Percentiles rank a stretch among this genome's conserved stretches.
phyloP scores from a whole-genome alignment of 2,113 vertebrate genomes.

The human region DNA sequence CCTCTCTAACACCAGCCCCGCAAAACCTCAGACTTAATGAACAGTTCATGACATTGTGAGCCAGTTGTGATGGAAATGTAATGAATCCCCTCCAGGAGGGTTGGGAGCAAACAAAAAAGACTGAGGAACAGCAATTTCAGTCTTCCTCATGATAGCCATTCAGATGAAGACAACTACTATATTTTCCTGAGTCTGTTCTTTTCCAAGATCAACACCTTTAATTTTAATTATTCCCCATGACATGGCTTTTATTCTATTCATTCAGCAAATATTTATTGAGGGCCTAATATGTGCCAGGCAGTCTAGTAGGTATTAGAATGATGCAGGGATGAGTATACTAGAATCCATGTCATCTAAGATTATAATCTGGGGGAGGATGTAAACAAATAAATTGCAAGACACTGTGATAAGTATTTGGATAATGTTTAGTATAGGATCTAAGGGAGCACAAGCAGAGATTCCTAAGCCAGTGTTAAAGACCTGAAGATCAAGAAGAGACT shows the following conservation, averaged over 20 bases:
- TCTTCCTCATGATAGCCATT: not conserved
- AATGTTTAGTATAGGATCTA: not conserved
- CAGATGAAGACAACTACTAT: not conserved
- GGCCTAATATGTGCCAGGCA: not conserved
- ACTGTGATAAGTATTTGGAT: not conserved
- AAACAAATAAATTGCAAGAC: constrained; percentile 50
- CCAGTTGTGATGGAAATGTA: not conserved
- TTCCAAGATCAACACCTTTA: constrained; percentile 1
- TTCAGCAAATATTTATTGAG: not conserved
- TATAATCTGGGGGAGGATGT: not conserved
- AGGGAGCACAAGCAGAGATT: not conserved
- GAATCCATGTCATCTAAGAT: not conserved
- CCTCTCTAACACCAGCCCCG: not conserved
- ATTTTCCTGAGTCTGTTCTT: constrained; percentile 8
- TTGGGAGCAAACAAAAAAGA: not conserved
- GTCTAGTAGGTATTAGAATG: not conserved
- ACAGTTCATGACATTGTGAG: not conserved
- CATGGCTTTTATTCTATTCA: not conserved
- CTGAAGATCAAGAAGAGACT: not conserved
- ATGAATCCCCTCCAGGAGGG: not conserved
- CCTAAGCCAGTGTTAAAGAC: not conserved
- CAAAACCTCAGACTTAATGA: not conserved
- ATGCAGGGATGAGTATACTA: not conserved
- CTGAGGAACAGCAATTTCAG: not conserved
- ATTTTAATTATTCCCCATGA: not conserved